Evolutionary conservation across 2,113 vertebrate species (phyloP), one percentile per base, ranked within the genome.

Genomic region (Dasypus novemcinctus): DNA sequence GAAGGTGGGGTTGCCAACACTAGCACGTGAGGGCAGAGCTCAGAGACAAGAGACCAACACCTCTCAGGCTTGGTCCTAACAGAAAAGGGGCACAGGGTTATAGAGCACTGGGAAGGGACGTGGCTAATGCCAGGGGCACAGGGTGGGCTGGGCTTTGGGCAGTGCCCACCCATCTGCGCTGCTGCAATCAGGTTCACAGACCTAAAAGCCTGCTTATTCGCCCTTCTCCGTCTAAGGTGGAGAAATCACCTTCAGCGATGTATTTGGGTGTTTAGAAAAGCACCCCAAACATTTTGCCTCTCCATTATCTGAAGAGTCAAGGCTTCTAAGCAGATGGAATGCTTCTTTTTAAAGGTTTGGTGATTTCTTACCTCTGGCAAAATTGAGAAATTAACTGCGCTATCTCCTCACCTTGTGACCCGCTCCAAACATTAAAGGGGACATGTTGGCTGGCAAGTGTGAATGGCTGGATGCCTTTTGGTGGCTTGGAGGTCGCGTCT

Each of bases 391-490:
- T 71, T 23, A 76, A 23, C 83, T 78, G 29, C 69, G 46, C 85
- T 25, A 72, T 57, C 38, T 57, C 36, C 52, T 84, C 20, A 57
- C 66, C 63, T 49, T 15, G 21, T 54, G 75, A 59, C 74, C 80
- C 29, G n/a, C 27, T 54, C 46, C 66, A n/a, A 78, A 95, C 66
- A 76, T 95, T 61, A 63, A 93, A 93, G 29, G 68, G 54, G 66
- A 74, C 90, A 52, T 33, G 31, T 46, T 31, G 29, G 31, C 46
- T 31, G 29, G 74, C 74, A 81, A 79, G 18, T 74, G 86, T 46
- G 74, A 90, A 29, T 10, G 41, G 84, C 36, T 2, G 5, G 12
- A 8, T 1, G 4, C 5, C 38, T 2, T 2, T 61, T 10, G 61
- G 31, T 15, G 41, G 3, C 43, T 38, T 2, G 68, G 33, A 79